Evolutionary conservation across 2,888 invertebrate genomes (phyloP), one percentile per base, ranked within the genome.

Genomic region (Drymonia ruficornis): DNA sequence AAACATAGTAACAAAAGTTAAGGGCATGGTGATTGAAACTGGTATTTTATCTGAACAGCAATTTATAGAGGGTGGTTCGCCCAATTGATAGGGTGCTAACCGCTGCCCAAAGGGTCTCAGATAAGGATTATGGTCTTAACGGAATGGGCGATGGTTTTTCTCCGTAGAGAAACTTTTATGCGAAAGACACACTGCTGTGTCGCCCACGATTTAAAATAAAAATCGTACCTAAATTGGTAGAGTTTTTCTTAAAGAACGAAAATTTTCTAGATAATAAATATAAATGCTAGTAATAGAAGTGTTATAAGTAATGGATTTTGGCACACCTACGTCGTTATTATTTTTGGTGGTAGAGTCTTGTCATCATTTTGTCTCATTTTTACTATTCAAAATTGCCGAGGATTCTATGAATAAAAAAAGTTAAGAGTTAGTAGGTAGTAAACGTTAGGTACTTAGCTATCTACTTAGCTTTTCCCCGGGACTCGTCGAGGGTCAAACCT

Each of bases 51-150:
- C 82, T 69, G 70, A 76, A 70, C 72, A 73, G 72, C 78, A 80
- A 84, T 85, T 83, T 85, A 84, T 84, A 71, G 74, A 55, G 75
- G 78, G 72, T 70, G 74, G 72, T 64, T 67, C 65, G 67, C 51
- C 76, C 81, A 80, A 82, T 84, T 83, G 85, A 85, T 84, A 80
- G 82, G 81, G 80, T 80, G 84, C 81, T 83, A 84, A 84, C 83
- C 79, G 76, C 72, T 74, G 78, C 76, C 81, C 80, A 75, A 68
- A 75, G 72, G 76, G 71, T 55, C 63, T 72, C 56, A 70, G 84
- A 84, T 85, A 85, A 84, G 82, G 82, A 78, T 84, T 84, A 84
- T 80, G 77, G 76, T 78, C 74, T 80, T 80, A 78, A 65, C 56
- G 61, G 67, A 72, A 65, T 58, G 64, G 54, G 58, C 61, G 52